Evolutionary conservation across 2,888 invertebrate genomes (phyloP).

Genomic region (Geotrupes spiniger): DNA sequence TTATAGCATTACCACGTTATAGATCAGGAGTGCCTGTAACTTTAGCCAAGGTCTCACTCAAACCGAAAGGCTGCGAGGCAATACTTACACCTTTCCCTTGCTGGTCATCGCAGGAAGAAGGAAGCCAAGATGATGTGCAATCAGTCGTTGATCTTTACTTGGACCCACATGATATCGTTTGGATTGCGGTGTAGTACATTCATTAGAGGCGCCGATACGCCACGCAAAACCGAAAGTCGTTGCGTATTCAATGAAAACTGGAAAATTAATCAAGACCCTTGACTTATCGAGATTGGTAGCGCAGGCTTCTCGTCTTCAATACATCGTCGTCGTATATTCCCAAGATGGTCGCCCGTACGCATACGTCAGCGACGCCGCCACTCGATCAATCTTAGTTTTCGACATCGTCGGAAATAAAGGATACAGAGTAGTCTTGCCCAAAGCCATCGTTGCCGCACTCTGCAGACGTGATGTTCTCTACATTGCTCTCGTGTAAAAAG

Average conservation of each 20-base stretch:
- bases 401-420: conserved; percentile 61
- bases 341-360: conserved; percentile 60
- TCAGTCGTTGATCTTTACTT: conserved; percentile 67
- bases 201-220: conserved; percentile 61
- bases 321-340: conserved; percentile 65
- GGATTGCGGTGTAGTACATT: conserved; percentile 69
- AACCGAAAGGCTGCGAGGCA: conserved; percentile 51
- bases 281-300: conserved; percentile 60
- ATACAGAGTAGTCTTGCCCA: conserved; percentile 63
- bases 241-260: conserved; percentile 58
- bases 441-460: conserved; percentile 53
- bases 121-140: conserved; percentile 63
- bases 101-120: conserved; percentile 63
- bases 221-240: conserved; percentile 69
- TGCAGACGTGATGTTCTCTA: conserved; percentile 63
- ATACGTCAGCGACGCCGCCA: conserved; percentile 68
- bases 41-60: conserved; percentile 56
- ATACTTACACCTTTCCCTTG: conserved; percentile 61
- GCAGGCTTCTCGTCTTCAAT: conserved; percentile 63
- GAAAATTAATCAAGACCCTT: conserved; percentile 61
- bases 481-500: conserved; percentile 59
- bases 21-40: conserved; percentile 67
- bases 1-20: conserved; percentile 59
- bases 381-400: conserved; percentile 65
- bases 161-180: conserved; percentile 63